These are phyloP conservation scores for Siderastrea siderea DNA, from an alignment of 92 coral and sea anemone genomes.

Conservation along the genomic window DNA sequence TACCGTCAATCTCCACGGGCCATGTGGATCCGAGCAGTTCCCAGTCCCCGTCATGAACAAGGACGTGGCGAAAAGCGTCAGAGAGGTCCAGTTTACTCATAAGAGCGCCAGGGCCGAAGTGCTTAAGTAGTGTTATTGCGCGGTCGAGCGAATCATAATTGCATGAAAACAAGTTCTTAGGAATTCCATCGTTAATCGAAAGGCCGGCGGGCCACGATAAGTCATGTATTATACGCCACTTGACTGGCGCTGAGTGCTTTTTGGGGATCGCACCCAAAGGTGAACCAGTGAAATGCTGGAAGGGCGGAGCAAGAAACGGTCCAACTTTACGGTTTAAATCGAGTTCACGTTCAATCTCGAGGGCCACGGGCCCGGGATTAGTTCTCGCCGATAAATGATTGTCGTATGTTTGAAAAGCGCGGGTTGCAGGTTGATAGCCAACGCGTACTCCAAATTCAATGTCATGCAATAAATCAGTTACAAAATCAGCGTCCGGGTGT, in stretches of 20 bases:
- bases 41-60: conserved; percentile 46
- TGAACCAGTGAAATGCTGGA: conserved; percentile 33
- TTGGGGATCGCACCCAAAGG: conserved; percentile 35
- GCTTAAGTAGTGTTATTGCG: conserved; percentile 40
- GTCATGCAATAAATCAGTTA: background rate
- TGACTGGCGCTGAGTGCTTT: conserved; percentile 20
- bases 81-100: conserved; percentile 61
- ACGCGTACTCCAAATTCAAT: background rate
- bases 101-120: conserved; percentile 34
- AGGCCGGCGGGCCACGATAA: conserved; percentile 58
- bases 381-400: conserved; percentile 28
- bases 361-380: conserved; percentile 7
- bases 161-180: conserved; percentile 38
- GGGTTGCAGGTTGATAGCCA: background rate
- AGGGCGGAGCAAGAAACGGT: conserved; percentile 47
- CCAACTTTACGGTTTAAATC: conserved; percentile 29
- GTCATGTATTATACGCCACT: conserved; percentile 49
- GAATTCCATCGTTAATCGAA: conserved; percentile 38
- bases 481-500: background rate
- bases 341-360: conserved; percentile 30
- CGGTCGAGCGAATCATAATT: conserved; percentile 36
- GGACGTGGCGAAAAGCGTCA: conserved; percentile 53
- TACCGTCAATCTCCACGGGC: conserved; percentile 46
- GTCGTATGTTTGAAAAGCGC: background rate
- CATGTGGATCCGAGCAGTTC: conserved; percentile 44